Evolutionary conservation across 2,797 vertebrate species (phyloP), one percentile per base, ranked within the genome.

Genomic region (Girardinus metallicus): DNA sequence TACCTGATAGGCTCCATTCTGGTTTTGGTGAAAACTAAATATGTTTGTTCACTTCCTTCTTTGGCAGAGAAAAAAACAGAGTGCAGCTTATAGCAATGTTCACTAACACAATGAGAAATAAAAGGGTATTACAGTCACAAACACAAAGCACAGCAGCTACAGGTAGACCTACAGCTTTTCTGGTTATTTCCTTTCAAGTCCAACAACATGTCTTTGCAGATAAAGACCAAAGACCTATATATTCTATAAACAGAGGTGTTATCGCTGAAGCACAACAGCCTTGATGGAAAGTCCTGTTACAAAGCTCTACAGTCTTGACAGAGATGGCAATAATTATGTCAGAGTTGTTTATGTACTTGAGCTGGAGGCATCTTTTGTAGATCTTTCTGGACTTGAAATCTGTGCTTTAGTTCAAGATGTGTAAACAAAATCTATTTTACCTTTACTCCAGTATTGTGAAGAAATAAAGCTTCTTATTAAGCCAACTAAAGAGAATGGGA

Each of bases 381-480:
- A 81, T 74, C 39, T 73, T 86, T 83, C 86, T 78, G 80, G 82
- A 87, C 68, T 76, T 75, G 29, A 79, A 87, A 82, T 84, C 47
- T 9, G 78, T 71, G 73, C 80, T 64, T 89, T 80, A 70, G 74
- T 89, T 86, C 83, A 55, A 53, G 78, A 78, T 80, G 76, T 85
- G 68, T 76, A 81, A 86, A 83, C 76, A 83, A 86, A 83, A 53
- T 44, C 36, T 39, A 81, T 83, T 3, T 78, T 80, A 76, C 41
- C 49, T 77, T 66, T 85, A 49, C 83, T 90, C 79, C 87, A 74
- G 89, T 88, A 92, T 93, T 81, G 91, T 92, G 94, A 83, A 86
- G 84, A 87, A 92, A 85, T 83, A 89, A 86, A 86, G 81, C 80
- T 86, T 88, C 82, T 90, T 78, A 78, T 83, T 88, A 85, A 89